phyloP scores from a whole-genome alignment of 2,113 vertebrate genomes.

The Halichoeres trimaculatus region DNA sequence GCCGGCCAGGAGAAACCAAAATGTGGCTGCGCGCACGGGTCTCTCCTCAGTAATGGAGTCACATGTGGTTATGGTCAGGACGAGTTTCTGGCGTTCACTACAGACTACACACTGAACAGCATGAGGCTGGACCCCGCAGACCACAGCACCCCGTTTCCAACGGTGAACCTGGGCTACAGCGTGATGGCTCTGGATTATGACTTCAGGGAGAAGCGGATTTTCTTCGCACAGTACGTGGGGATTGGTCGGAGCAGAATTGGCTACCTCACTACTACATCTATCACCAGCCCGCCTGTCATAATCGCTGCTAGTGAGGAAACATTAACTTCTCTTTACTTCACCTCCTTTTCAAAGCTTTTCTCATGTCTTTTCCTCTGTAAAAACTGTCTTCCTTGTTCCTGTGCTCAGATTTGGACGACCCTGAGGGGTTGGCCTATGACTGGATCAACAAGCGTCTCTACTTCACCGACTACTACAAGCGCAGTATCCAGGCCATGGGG shows the following conservation, averaged over 20 bases:
- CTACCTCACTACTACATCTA: constrained; percentile 83
- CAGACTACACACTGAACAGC: constrained; percentile 87
- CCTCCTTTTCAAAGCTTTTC: background rate
- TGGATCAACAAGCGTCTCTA: constrained; percentile 93
- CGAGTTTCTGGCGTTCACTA: constrained; percentile 88
- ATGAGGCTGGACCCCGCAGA: constrained; percentile 87
- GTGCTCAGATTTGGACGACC: constrained; percentile 85
- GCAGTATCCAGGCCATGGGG: constrained; percentile 89
- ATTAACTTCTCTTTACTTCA: background rate
- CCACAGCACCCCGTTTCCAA: constrained; percentile 88
- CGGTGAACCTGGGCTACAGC: constrained; percentile 79
- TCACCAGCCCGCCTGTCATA: constrained; percentile 76
- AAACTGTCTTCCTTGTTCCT: background rate
- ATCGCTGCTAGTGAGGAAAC: constrained; percentile 85
- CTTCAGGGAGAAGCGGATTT: constrained; percentile 86
- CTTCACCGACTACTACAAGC: constrained; percentile 88
- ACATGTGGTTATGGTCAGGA: constrained; percentile 88
- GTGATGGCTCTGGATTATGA: constrained; percentile 89
- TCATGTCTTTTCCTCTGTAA: background rate
- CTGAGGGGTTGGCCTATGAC: constrained; percentile 92
- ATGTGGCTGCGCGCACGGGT: constrained; percentile 92
- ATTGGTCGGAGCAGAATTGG: constrained; percentile 86
- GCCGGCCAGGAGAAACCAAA: constrained; percentile 80
- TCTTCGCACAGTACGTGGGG: constrained; percentile 86
- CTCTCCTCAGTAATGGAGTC: constrained; percentile 85